These are phyloP conservation scores for Amblyornis subalaris DNA, from an alignment of 2,113 vertebrate genomes.

Conservation along the genomic window DNA sequence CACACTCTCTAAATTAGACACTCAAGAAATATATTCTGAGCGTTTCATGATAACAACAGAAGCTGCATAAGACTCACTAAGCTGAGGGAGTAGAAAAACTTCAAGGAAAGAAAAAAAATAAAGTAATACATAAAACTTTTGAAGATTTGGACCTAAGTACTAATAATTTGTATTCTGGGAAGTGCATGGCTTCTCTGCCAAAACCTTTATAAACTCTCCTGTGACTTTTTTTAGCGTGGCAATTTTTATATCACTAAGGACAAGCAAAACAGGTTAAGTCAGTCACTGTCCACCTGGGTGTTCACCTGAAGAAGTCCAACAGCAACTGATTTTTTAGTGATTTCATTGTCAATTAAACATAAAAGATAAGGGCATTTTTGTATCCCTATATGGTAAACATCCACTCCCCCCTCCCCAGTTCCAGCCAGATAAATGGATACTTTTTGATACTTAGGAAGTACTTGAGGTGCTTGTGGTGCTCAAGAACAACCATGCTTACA, in stretches of 20 bases:
- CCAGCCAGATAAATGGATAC: neutral
- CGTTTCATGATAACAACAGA: neutral
- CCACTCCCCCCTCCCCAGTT: rapidly evolving
- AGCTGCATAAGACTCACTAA: neutral
- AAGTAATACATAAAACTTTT: neutral
- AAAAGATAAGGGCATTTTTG: neutral
- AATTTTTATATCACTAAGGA: neutral
- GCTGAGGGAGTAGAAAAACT: neutral
- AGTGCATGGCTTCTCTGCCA: neutral
- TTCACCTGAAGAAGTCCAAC: neutral
- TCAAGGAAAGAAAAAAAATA: neutral
- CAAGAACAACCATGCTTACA: neutral
- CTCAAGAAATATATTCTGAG: neutral
- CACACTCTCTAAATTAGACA: neutral
- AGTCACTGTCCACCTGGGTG: neutral
- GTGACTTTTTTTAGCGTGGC: neutral
- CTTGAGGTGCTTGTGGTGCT: neutral
- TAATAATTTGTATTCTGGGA: neutral
- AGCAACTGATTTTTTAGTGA: neutral
- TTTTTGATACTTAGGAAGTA: neutral
- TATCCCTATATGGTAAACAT: neutral
- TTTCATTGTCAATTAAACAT: neutral
- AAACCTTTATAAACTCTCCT: neutral
- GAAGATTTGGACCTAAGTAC: neutral
- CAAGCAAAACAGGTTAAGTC: neutral